phyloP scores from a whole-genome alignment of 2,888 invertebrate genomes.

The Eupithecia pulchellata region DNA sequence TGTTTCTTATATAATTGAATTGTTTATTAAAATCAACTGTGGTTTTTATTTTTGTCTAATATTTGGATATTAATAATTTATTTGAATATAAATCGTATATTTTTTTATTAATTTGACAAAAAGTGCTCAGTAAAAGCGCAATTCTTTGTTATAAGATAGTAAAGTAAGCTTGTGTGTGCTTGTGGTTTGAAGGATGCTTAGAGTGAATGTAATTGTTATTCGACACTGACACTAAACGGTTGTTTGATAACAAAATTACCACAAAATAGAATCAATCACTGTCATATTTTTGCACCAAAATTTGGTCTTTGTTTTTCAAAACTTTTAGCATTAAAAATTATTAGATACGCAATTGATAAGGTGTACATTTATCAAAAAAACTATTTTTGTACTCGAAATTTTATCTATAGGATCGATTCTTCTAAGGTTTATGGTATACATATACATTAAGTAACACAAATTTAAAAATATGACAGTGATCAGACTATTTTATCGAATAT shows the following conservation, averaged over 20 bases:
- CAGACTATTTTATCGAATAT: slow-evolving; percentile 29
- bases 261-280: slow-evolving; percentile 8
- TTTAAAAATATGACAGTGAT: slow-evolving; percentile 21
- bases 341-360: not conserved
- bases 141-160: slow-evolving; percentile 32
- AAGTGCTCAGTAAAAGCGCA: slow-evolving; percentile 44
- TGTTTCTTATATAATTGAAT: slow-evolving; percentile 25
- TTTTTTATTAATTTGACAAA: slow-evolving; percentile 41
- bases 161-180: slow-evolving; percentile 25
- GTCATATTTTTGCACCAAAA: slow-evolving; percentile 9
- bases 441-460: not conserved
- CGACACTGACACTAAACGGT: slow-evolving; percentile 49
- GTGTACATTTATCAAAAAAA: not conserved
- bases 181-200: slow-evolving; percentile 22
- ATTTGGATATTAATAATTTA: slow-evolving; percentile 48
- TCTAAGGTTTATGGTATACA: not conserved
- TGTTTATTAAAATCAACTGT: slow-evolving; percentile 33
- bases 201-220: slow-evolving; percentile 15
- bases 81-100: slow-evolving; percentile 39
- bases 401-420: not conserved
- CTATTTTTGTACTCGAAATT: slow-evolving; percentile 25
- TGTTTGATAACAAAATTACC: slow-evolving; percentile 18
- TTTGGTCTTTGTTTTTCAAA: not conserved
- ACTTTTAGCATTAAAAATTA: not conserved
- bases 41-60: slow-evolving; percentile 38